These are phyloP conservation scores for Bufo bufo DNA, from an alignment of 2,113 vertebrate species.

Conservation along the genomic window DNA sequence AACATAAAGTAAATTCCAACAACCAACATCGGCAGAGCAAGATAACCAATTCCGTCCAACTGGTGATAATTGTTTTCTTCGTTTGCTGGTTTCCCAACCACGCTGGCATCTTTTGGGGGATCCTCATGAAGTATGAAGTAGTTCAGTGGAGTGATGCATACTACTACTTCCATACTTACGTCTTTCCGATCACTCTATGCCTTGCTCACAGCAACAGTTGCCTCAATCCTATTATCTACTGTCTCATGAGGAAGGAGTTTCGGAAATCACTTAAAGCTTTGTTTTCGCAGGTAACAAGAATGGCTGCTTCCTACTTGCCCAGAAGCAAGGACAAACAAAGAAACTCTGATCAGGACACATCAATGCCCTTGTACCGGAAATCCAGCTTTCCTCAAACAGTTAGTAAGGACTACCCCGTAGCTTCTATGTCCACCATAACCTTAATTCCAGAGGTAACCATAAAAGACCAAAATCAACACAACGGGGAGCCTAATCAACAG, in stretches of 20 bases:
- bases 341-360: not conserved
- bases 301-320: not conserved
- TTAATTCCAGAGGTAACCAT: not conserved
- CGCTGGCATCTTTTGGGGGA: conserved; percentile 78
- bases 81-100: conserved; percentile 83
- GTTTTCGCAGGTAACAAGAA: conserved; percentile 20
- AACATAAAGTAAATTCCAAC: conserved; percentile 66
- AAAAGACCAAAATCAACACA: not conserved
- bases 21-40: conserved; percentile 71
- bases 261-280: conserved; percentile 69
- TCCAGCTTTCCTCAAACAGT: not conserved
- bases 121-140: conserved; percentile 78
- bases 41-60: conserved; percentile 75
- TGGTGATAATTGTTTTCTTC: conserved; percentile 80
- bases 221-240: conserved; percentile 81
- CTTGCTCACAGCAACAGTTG: conserved; percentile 80
- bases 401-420: conserved; percentile 42
- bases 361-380: conserved; percentile 23
- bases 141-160: conserved; percentile 79
- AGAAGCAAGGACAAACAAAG: not conserved
- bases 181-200: conserved; percentile 78
- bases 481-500: not conserved
- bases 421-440: conserved; percentile 16
- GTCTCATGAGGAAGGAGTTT: conserved; percentile 76
- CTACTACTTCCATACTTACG: conserved; percentile 77